A percentile compares a stretch with the other conserved stretches of the same genome.
Conservation (phyloP, 1,140 invertebrate genomes). For the Calephelis nemesis region DNA sequence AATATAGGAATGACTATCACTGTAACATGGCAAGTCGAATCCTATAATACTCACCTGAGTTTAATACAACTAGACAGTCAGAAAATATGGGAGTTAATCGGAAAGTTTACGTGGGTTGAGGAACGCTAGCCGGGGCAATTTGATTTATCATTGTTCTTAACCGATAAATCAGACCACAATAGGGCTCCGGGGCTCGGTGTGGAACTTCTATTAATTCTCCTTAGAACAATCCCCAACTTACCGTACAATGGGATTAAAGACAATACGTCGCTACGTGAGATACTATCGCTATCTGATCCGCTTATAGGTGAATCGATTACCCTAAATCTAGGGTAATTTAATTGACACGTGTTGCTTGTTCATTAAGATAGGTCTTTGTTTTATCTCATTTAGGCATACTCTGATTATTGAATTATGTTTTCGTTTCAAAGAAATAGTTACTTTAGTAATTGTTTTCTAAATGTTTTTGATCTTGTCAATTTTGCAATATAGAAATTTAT, state of each 20-base stretch:
- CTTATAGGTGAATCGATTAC: constrained; percentile 32
- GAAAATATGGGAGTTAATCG: constrained; percentile 29
- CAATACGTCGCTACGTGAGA: constrained; percentile 66
- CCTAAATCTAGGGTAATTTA: constrained; percentile 31
- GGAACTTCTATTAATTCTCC: constrained; percentile 74
- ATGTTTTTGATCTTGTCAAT: too few species aligned
- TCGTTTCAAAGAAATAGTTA: too few species aligned
- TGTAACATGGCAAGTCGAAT: too few species aligned
- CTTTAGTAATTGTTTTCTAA: too few species aligned
- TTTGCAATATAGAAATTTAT: too few species aligned
- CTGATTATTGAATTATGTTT: too few species aligned
- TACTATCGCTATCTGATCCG: constrained; percentile 51
- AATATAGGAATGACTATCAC: too few species aligned
- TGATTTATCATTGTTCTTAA: constrained; percentile 77
- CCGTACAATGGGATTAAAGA: constrained; percentile 64
- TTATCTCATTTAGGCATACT: background rate
- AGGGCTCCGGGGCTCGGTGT: constrained; percentile 58
- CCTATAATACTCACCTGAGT: background rate
- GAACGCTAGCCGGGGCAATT: constrained; percentile 53
- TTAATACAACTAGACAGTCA: background rate
- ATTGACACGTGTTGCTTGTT: constrained; percentile 24
- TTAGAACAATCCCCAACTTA: constrained; percentile 65
- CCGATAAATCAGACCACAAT: constrained; percentile 75
- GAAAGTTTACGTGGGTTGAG: constrained; percentile 36
- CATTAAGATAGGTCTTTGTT: background rate